These are phyloP conservation scores for Xiphophorus birchmanni DNA, from an alignment of 2,797 vertebrate genomes.

Conservation along the genomic window DNA sequence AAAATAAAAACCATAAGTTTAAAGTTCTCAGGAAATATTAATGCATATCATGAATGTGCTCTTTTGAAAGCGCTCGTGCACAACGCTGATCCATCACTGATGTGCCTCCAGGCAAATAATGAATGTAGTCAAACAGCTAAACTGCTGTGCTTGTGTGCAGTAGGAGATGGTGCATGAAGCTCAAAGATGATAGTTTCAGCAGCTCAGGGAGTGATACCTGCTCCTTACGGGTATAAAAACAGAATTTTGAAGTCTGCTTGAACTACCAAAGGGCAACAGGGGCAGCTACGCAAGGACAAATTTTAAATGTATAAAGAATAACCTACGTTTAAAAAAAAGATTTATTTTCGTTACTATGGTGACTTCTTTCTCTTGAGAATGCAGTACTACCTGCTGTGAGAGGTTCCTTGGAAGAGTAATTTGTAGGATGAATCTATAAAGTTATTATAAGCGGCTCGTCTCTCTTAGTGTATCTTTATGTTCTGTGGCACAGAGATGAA, in stretches of 20 bases:
- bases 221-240: neutral
- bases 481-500: neutral
- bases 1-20: neutral
- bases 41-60: neutral
- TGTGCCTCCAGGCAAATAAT: slow-evolving; percentile 10
- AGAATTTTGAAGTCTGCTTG: neutral
- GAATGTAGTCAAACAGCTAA: slow-evolving; percentile 4
- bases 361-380: slow-evolving; percentile 16
- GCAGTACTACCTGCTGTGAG: slow-evolving; percentile 17
- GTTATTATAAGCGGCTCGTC: slow-evolving; percentile 28
- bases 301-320: slow-evolving; percentile 6
- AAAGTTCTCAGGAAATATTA: neutral
- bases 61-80: neutral
- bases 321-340: neutral
- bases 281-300: neutral
- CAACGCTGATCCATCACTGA: neutral
- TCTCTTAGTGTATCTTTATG: neutral
- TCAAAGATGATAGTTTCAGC: neutral
- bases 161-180: slow-evolving; percentile 1
- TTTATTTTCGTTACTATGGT: slow-evolving; percentile 12
- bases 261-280: neutral
- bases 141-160: slow-evolving; percentile 3
- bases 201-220: neutral
- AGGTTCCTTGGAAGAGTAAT: slow-evolving; percentile 41
- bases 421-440: slow-evolving; percentile 49